A percentile compares a stretch with the other conserved stretches of the same genome.
Evolutionary conservation across 2,113 vertebrate genomes (phyloP).

Genomic region (Saguinus midas): DNA sequence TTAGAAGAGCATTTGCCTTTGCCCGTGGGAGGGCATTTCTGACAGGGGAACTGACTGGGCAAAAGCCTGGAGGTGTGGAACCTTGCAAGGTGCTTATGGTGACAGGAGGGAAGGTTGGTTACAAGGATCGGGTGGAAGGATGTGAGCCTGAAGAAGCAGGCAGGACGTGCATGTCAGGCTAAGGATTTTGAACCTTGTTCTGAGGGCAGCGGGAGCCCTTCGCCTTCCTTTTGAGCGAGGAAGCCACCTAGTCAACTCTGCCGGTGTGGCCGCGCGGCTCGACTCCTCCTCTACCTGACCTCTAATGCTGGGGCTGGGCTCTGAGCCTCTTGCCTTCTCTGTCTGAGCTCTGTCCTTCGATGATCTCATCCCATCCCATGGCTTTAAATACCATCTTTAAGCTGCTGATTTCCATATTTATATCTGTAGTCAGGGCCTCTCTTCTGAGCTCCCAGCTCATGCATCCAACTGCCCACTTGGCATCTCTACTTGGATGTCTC

Average conservation of each 20-base stretch:
- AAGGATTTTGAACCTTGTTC: not conserved
- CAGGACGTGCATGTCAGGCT: not conserved
- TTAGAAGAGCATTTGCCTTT: not conserved
- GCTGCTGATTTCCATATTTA: slow-evolving; percentile 33
- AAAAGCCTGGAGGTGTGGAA: not conserved
- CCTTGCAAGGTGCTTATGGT: too few species aligned
- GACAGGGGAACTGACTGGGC: not conserved
- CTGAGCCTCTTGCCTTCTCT: not conserved
- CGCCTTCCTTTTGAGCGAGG: not conserved
- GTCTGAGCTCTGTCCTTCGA: not conserved
- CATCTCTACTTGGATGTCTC: not conserved
- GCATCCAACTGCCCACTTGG: slow-evolving; percentile 40
- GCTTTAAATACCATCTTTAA: slow-evolving; percentile 30
- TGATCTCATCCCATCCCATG: slow-evolving; percentile 37
- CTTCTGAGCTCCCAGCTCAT: not conserved
- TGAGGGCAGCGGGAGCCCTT: not conserved
- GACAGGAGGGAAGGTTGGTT: not conserved
- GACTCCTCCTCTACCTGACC: not conserved
- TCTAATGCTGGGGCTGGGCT: not conserved
- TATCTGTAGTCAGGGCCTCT: slow-evolving; percentile 24
- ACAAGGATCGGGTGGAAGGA: not conserved
- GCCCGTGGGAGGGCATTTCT: not conserved
- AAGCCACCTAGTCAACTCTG: not conserved
- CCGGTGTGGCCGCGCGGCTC: fast-evolving
- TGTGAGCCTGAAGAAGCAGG: not conserved